Base-by-base conservation (phyloP, 64 coral and sea anemone species). In the Dendronephthya gigantea region DNA sequence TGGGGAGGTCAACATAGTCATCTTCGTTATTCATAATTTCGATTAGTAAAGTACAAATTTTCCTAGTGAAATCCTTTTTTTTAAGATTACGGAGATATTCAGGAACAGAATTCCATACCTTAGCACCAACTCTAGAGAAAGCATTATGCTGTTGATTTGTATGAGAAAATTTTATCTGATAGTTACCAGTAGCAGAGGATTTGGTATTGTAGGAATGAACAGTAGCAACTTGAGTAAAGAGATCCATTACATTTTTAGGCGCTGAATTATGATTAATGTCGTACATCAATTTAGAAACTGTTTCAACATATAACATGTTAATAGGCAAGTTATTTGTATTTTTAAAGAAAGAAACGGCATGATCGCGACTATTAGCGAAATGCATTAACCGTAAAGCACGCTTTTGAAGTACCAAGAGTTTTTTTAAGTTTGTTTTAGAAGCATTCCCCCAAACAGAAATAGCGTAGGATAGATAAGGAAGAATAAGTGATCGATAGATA, bases 121-220 rank as follows among this genome's bases (percentile, higher is more conserved):
- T 29, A 33, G 75, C 86, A 55, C 86, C 86, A 36, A 82, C 33
- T 81, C 72, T 62, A 31, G 86, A 88, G 9, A 88, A 76, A 11
- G 86, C 74, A 49, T 81, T 45, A 19, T 35, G 75, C 75, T 88
- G 48, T 50, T 79, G 75, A 16, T 76, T 50, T 49, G 70, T 79
- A 49, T 66, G 39, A 40, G 70, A 88, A 88, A 19, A 88, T 81
- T 88, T 25, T 28, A 28, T 13, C 34, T 81, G 75, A 32, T 76
- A 35, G 43, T 88, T 88, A 23, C 68, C 40, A 19, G 85, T 43
- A 48, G 66, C n/a, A 41, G n/a, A 33, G 37, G 59, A 87, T 36
- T 23, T 72, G n/a, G 85, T 87, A 74, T 87, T 87, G 31, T 87
- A 87, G 22, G 66, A 75, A 33, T 87, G 86, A 48, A 81, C 74